A percentile compares a stretch with the other conserved stretches of the same genome.
Conservation (phyloP, 2,888 invertebrate species). For the Notodonta ziczac region DNA sequence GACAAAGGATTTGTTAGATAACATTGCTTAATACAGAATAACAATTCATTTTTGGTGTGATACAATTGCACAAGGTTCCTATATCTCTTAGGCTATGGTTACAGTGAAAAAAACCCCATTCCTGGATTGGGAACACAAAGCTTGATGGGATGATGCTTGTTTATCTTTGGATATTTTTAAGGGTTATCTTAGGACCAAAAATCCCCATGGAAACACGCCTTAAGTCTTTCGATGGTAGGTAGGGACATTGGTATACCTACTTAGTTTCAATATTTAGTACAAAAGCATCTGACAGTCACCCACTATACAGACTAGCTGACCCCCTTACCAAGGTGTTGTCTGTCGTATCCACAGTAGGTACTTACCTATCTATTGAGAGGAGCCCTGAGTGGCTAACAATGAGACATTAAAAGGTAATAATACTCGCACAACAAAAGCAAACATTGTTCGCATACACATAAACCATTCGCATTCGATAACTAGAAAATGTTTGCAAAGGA, state of each 20-base stretch:
- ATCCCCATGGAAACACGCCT: no score
- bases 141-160: no score
- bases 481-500: constrained; percentile 4
- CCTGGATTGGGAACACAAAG: no score
- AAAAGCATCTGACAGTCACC: no score
- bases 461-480: constrained; percentile 3
- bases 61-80: constrained; percentile 21
- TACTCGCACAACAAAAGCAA: background rate
- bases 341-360: background rate
- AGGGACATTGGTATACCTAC: no score
- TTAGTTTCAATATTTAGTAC: no score
- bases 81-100: background rate
- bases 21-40: constrained; percentile 28
- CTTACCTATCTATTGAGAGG: background rate
- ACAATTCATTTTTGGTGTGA: constrained; percentile 24
- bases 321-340: no score
- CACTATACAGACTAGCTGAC: no score
- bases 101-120: background rate
- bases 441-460: background rate
- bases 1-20: constrained; percentile 59
- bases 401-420: background rate
- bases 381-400: background rate
- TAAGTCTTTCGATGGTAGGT: no score
- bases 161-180: no score
- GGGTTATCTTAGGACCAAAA: no score